Evolutionary conservation across 2,113 vertebrate genomes (phyloP), one percentile per base, ranked within the genome.

Genomic region (Trichechus manatus): DNA sequence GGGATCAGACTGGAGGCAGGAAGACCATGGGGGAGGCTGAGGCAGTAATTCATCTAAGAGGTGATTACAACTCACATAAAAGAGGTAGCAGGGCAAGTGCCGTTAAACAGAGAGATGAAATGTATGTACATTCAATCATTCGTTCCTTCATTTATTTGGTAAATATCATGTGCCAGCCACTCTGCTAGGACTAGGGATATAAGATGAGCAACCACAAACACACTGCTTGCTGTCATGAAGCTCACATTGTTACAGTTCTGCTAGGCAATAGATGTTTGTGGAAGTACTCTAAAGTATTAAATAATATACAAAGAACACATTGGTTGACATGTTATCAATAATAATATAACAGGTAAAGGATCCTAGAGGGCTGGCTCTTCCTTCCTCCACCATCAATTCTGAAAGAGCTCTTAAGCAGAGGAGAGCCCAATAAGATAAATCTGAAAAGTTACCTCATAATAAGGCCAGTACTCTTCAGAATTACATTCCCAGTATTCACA

Each of bases 231-330:
- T 20, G 20, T 64, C 22, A 15, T 1, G 56, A 61, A 53, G 17
- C 22, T 47, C 31, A 20, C 44, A 47, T 36, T 29, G 4, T 33
- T 7, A 22, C 4, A 23, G 25, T 36, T 77, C 39, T 36, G 79
- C 61, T 23, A 36, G 56, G 39, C 6, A 39, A 50, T 0, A 36
- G 44, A 59, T 50, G 11, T 29, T 23, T 79, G 27, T 19, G 19
- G 25, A 83, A 95, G 39, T 17, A 66, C 29, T 84, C 68, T 84
- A 94, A 95, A 83, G 3, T 15, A 82, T 25, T 33, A 74, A 87
- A 87, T 93, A 61, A 83, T 27, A 86, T 4, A 42, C 11, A 27
- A 36, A 88, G 91, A 75, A 59, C 36, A 56, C 20, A 42, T n/a
- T 88, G 42, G 47, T 20, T 92, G 15, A 23, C 81, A n/a, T 82